Percentiles rank a stretch among this genome's conserved stretches.
These are phyloP conservation scores for Tenthredo livida DNA, from an alignment of 2,888 invertebrate genomes.

Conservation along the genomic window DNA sequence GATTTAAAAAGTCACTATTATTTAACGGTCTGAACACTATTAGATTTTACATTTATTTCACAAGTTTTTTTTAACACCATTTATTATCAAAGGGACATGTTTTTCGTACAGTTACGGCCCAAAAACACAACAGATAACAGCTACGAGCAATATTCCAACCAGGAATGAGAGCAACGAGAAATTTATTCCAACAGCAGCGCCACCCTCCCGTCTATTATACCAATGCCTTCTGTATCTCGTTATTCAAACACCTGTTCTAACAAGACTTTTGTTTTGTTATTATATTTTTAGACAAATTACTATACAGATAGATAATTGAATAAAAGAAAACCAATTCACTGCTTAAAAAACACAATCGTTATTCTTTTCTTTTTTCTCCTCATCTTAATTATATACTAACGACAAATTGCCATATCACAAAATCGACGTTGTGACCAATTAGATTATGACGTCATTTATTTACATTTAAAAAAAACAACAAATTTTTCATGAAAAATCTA, in stretches of 20 bases:
- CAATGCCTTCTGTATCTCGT: slow-evolving; percentile 57
- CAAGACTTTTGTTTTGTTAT: not conserved
- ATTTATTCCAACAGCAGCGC: slow-evolving; percentile 56
- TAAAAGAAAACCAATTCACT: not conserved
- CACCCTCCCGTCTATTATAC: slow-evolving; percentile 58
- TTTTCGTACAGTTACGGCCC: slow-evolving; percentile 67
- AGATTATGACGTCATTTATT: not conserved
- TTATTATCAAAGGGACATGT: slow-evolving; percentile 69
- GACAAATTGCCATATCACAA: not conserved
- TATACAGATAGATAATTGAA: not conserved
- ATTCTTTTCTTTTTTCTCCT: not conserved
- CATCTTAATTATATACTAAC: not conserved
- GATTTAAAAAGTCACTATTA: slow-evolving; percentile 50
- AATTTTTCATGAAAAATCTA: not conserved
- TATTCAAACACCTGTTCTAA: slow-evolving; percentile 47
- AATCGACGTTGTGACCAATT: not conserved
- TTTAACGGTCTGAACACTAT: slow-evolving; percentile 53
- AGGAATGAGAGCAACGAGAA: slow-evolving; percentile 72
- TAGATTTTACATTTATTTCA: slow-evolving; percentile 55
- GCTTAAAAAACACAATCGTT: not conserved
- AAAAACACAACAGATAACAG: slow-evolving; percentile 75
- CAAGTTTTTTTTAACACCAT: slow-evolving; percentile 50
- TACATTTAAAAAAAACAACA: not conserved
- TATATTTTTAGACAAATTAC: slow-evolving; percentile 19
- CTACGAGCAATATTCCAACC: slow-evolving; percentile 70